Conservation (phyloP, 2,888 invertebrate species). For the Selenia dentaria region DNA sequence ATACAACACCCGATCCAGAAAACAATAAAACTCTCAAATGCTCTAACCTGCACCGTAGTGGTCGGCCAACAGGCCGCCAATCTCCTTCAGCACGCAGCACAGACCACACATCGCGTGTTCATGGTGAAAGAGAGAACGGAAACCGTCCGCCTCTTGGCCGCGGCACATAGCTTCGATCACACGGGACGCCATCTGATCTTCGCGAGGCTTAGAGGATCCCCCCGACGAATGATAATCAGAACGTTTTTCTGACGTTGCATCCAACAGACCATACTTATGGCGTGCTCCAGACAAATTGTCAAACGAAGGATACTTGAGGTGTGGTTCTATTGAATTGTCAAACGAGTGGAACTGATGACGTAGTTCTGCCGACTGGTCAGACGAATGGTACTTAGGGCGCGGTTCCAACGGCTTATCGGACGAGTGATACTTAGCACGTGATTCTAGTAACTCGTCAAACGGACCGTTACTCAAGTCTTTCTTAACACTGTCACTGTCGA, state of each 20-base stretch:
- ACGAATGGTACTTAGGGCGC: background rate
- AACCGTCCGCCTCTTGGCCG: background rate
- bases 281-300: too few species aligned
- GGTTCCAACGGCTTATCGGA: too few species aligned
- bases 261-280: too few species aligned
- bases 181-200: background rate
- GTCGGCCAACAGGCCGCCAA: background rate
- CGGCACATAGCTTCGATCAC: background rate
- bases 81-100: background rate
- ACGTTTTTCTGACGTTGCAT: too few species aligned
- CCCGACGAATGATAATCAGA: too few species aligned
- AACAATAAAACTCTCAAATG: too few species aligned
- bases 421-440: too few species aligned
- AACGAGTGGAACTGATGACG: too few species aligned
- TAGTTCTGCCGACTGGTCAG: background rate
- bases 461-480: slow-evolving; percentile 3
- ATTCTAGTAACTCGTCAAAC: background rate
- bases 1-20: too few species aligned
- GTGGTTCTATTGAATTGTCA: too few species aligned
- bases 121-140: background rate
- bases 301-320: too few species aligned
- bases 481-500: slow-evolving; percentile 1
- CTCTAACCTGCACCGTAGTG: background rate
- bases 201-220: too few species aligned
- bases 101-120: background rate